A percentile compares a stretch with the other conserved stretches of the same genome.
phyloP scores from a whole-genome alignment of 92 coral and sea anemone genomes.

The Phenganax stokvisi region DNA sequence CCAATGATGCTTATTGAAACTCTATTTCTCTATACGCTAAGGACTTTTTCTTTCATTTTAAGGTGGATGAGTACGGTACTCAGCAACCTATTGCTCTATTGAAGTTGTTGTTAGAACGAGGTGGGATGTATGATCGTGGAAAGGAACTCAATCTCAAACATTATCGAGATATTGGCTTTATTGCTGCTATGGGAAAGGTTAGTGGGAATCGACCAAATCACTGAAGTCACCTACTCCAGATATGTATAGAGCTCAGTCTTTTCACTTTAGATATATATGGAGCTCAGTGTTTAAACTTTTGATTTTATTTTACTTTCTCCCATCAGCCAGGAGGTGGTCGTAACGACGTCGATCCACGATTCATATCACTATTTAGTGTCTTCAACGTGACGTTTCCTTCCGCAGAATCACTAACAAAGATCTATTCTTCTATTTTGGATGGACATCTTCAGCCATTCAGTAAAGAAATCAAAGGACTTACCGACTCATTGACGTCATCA shows the following conservation, averaged over 20 bases:
- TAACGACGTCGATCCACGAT: conserved; percentile 98
- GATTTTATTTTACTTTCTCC: background rate
- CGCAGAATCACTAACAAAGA: conserved; percentile 78
- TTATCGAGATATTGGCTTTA: conserved; percentile 90
- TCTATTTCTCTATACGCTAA: no score
- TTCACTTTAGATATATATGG: no score
- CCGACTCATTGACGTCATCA: conserved; percentile 63
- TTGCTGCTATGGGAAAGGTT: conserved; percentile 99
- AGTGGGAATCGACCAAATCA: background rate
- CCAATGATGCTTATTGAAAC: background rate
- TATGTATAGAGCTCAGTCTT: background rate
- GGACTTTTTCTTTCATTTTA: background rate
- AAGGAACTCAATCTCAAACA: conserved; percentile 91
- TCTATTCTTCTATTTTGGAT: conserved; percentile 77
- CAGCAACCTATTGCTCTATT: conserved; percentile 96
- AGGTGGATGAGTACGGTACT: conserved; percentile 96
- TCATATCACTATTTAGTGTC: conserved; percentile 92
- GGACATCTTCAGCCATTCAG: conserved; percentile 91
- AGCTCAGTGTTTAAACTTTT: background rate
- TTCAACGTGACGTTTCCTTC: conserved; percentile 97
- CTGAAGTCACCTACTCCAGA: background rate
- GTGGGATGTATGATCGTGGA: conserved; percentile 98
- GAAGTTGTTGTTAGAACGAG: conserved; percentile 83
- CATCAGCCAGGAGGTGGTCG: conserved; percentile 98
- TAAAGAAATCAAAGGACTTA: conserved; percentile 71